Evolutionary conservation across 2,888 invertebrate species (phyloP), one percentile per base, ranked within the genome.

Genomic region (Cyclophora punctaria): DNA sequence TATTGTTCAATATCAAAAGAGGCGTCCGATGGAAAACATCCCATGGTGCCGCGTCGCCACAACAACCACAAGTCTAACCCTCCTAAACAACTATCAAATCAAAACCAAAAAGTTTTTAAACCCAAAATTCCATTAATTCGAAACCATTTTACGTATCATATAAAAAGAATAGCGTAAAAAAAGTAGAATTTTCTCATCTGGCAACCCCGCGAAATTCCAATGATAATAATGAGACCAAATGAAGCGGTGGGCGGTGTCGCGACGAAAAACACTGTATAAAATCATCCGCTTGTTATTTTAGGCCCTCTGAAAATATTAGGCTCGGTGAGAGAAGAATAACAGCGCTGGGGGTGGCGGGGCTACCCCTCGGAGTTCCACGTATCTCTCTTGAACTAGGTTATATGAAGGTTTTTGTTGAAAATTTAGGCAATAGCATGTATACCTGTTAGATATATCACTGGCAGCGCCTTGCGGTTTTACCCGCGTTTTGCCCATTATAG

Each of bases 321-420:
- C 68, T 58, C 69, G 57, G 64, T 77, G 75, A 83, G 71, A 71
- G 80, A 83, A 83, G 67, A 82, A 84, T 78, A 84, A 82, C 75
- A 83, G 61, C 48, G 57, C 59, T 57, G 48, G 43, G 53, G 42
- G 51, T 47, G 37, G 34, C 37, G 34, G 45, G 37, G 52, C 3
- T 41, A 51, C 37, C 5, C 7, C 34, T 35, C 5, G 3, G 20
- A 20, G 20, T 20, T 20, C 20, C 1, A 20, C 20, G 20, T 20
- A 20, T 20, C 20, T 20, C 20, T 20, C 20, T 20, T 1, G 2
- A 20, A 20, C 20, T 20, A 20, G 20, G 20, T 20, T 20, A 1
- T 20, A 20, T 20, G 20, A 20, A 20, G 20, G 20, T 20, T 20
- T 20, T 20, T 20, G 20, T 20, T 20, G 20, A 20, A 20, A 20